A percentile compares a stretch with the other conserved stretches of the same genome.
Conservation (phyloP, 2,113 vertebrate genomes). For the Zosterops pallidus region DNA sequence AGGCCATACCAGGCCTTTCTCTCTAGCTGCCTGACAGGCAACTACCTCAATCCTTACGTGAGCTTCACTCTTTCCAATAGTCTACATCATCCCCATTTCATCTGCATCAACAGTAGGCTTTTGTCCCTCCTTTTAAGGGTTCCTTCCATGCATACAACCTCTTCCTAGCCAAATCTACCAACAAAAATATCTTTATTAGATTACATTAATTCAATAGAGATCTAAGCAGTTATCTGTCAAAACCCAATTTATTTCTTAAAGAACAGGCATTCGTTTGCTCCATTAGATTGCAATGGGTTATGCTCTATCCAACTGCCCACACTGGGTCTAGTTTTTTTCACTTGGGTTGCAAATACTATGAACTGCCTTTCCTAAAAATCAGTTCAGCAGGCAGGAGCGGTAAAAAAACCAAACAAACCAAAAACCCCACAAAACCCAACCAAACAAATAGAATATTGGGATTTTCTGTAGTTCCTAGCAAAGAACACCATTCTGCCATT, state of each 20-base stretch:
- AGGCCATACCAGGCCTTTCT: background rate
- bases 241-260: background rate
- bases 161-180: background rate
- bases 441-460: background rate
- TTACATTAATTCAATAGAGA: background rate
- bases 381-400: background rate
- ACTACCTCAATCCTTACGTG: background rate
- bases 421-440: background rate
- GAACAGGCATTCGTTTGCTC: background rate
- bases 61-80: background rate
- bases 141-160: background rate
- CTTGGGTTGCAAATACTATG: background rate
- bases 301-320: background rate
- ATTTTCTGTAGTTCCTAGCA: background rate
- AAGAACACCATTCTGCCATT: background rate
- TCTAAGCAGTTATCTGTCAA: background rate
- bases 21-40: background rate
- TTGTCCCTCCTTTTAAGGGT: background rate
- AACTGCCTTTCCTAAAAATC: background rate
- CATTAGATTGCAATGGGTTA: background rate
- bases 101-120: background rate
- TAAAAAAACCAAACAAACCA: background rate
- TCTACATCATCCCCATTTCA: background rate
- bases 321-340: background rate
- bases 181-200: background rate